A percentile compares a stretch with the other conserved stretches of the same genome.
Conservation (phyloP, 2,797 vertebrate genomes). For the Coluber constrictor region DNA sequence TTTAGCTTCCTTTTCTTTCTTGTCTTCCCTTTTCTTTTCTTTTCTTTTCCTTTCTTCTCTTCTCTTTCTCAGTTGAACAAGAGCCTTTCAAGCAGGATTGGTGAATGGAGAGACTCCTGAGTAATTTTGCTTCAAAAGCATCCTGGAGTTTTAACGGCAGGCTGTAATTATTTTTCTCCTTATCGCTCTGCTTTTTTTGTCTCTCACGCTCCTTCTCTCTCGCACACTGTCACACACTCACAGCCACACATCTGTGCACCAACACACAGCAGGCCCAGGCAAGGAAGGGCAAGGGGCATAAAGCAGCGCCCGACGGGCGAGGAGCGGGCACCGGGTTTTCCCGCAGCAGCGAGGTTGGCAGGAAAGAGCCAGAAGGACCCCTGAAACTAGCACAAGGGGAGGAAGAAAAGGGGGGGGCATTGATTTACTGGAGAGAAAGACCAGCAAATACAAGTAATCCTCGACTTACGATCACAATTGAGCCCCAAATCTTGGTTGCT, state of each 20-base stretch:
- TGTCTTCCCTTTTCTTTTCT: too few species aligned
- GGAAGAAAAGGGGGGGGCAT: not conserved
- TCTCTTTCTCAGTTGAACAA: not conserved
- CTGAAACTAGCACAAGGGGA: not conserved
- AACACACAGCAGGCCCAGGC: not conserved
- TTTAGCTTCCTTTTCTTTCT: too few species aligned
- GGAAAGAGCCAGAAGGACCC: too few species aligned
- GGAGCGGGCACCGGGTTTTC: not conserved
- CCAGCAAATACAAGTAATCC: not conserved
- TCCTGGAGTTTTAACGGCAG: not conserved
- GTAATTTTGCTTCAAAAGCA: slow-evolving; percentile 22
- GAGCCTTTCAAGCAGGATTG: not conserved
- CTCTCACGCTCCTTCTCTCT: not conserved
- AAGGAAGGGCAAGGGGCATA: not conserved
- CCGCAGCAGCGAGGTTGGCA: not conserved
- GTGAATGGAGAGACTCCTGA: not conserved
- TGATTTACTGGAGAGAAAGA: not conserved
- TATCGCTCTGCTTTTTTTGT: not conserved
- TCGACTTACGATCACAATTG: too few species aligned
- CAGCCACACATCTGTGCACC: not conserved
- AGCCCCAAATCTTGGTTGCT: too few species aligned
- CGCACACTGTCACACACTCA: not conserved
- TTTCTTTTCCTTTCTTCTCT: not conserved
- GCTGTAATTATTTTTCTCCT: slow-evolving; percentile 19
- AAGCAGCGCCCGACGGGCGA: not conserved